Evolutionary conservation across 1,140 invertebrate species (phyloP).

Genomic region (Aporrectodea caliginosa): DNA sequence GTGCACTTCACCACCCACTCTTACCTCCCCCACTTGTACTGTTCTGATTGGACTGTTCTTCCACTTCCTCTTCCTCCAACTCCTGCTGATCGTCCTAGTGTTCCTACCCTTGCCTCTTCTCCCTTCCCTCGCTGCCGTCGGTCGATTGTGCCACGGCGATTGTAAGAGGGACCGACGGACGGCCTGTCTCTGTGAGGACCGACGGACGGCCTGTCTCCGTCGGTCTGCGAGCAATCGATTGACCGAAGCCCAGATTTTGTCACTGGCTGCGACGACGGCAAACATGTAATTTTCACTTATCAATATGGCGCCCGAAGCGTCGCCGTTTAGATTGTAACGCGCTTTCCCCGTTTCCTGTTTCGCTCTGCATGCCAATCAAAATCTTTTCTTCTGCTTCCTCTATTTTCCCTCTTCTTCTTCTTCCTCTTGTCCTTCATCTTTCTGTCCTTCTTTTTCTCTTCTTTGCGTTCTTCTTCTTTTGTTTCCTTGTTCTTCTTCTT

Average conservation of each 20-base stretch:
- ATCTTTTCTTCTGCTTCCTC: not conserved
- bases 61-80: no score
- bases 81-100: no score
- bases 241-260: not conserved
- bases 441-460: not conserved
- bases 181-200: no score
- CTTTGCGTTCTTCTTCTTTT: slow-evolving; percentile 1
- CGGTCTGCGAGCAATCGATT: not conserved
- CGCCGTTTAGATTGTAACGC: not conserved
- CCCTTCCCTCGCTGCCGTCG: no score
- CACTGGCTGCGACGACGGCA: not conserved
- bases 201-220: no score
- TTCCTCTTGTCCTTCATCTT: no score
- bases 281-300: not conserved
- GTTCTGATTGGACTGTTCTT: no score
- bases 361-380: not conserved
- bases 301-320: not conserved
- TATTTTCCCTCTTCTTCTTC: not conserved
- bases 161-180: no score
- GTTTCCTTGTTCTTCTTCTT: slow-evolving; percentile 6
- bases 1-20: no score
- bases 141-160: no score
- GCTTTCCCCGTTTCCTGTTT: not conserved
- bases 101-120: no score
- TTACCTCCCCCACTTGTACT: no score